Evolutionary conservation across 2,113 vertebrate species (phyloP), one percentile per base, ranked within the genome.

Genomic region (Ageneiosus marmoratus): DNA sequence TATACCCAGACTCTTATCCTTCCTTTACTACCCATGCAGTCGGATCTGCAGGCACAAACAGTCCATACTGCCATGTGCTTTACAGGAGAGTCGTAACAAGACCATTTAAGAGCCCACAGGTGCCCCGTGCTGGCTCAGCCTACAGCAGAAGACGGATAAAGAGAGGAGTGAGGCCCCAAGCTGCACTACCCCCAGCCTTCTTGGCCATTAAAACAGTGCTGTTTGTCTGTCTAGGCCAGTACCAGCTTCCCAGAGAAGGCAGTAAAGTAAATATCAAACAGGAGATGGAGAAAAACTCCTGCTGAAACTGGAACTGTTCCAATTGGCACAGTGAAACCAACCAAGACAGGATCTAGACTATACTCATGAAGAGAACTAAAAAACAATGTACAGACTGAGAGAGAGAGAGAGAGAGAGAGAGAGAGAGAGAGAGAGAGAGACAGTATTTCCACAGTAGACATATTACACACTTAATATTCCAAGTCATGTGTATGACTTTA

Each of bases 231-330:
- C 92, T 91, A 86, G 89, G 89, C 88, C 88, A 80, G 89, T 86
- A 89, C 88, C 60, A 83, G 86, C 88, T 92, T 89, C 88, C 87
- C 87, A 90, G 89, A 88, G 86, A 92, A 92, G 91, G 91, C 86
- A 85, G 91, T 90, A 93, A 92, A 92, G 91, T 92, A 93, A 93
- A 93, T 93, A 93, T 93, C 91, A 93, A 92, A 93, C 93, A 92
- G 90, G 88, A 85, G 86, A 83, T 83, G 87, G 91, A 91, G 87
- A 91, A 90, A 90, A 92, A 91, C 91, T 93, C 90, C 92, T 89
- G 90, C 92, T 90, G 89, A 85, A 92, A 34, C 89, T 94, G 94
- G 93, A 92, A 51, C 70, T 11, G 20, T n/a, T 90, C 93, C 94
- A 95, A 88, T 84, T 94, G 92, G 92, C 92, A 85, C 80, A 2